phyloP scores from a whole-genome alignment of 1,140 invertebrate genomes.

The Hermatobates lingyangjiaoensis region DNA sequence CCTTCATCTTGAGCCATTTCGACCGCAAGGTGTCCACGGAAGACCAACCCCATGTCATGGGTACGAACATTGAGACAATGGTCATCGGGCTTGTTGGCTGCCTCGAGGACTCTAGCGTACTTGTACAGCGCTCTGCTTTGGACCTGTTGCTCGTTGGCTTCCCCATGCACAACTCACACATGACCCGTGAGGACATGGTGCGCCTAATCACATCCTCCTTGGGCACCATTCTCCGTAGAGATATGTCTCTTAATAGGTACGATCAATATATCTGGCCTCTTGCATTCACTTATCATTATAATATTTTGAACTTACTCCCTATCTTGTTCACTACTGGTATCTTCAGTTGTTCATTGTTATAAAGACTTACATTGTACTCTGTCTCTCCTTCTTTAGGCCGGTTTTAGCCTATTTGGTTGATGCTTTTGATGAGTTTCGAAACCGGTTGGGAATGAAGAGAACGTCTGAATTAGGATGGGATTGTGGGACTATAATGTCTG shows the following conservation, averaged over 20 bases:
- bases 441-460: no score
- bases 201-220: constrained; percentile 60
- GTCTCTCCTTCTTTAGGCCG: no score
- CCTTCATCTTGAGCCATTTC: constrained; percentile 63
- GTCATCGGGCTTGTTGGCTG: constrained; percentile 48
- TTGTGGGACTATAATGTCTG: no score
- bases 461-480: no score
- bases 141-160: constrained; percentile 72
- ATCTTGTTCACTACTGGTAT: no score
- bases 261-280: no score
- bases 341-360: no score
- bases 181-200: constrained; percentile 53
- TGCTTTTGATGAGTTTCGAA: no score
- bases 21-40: constrained; percentile 64
- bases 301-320: no score
- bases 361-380: no score
- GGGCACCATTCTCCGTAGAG: constrained; percentile 64
- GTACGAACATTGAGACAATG: constrained; percentile 68
- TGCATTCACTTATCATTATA: no score
- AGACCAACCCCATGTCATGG: constrained; percentile 71
- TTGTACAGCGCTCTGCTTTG: constrained; percentile 72
- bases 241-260: constrained; percentile 81
- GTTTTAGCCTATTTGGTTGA: no score
- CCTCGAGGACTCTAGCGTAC: constrained; percentile 59
- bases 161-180: constrained; percentile 65